These are phyloP conservation scores for Calliopsis andreniformis DNA, from an alignment of 1,140 invertebrate genomes.

Conservation along the genomic window DNA sequence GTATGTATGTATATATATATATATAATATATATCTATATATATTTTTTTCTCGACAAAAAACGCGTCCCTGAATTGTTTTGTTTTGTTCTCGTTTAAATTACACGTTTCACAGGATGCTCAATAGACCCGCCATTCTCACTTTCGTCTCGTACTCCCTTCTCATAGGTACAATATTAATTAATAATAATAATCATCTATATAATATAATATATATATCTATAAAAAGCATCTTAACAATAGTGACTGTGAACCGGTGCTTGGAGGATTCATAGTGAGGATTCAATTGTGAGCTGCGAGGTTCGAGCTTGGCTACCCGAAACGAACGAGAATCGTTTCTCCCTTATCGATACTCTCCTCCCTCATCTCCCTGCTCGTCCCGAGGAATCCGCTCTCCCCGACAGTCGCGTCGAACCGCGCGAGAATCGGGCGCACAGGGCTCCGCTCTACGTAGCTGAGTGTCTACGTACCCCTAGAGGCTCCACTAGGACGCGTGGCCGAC, in stretches of 20 bases:
- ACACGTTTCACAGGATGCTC: slow-evolving; percentile 10
- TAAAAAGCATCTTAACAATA: slow-evolving; percentile 57
- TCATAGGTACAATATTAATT: slow-evolving; percentile 23
- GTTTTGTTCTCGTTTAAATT: slow-evolving; percentile 40
- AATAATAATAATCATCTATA: slow-evolving; percentile 24
- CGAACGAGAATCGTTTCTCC: not conserved
- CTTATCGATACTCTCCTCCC: not conserved
- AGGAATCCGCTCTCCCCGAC: not conserved
- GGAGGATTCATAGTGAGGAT: slow-evolving; percentile 32
- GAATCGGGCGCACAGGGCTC: not conserved
- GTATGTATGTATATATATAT: slow-evolving; percentile 13
- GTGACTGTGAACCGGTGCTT: slow-evolving; percentile 44
- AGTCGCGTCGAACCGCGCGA: slow-evolving; percentile 12
- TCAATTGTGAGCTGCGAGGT: slow-evolving; percentile 11
- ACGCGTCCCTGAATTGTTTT: slow-evolving; percentile 46
- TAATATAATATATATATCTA: slow-evolving; percentile 59
- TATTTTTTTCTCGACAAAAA: slow-evolving; percentile 1
- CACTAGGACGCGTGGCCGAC: slow-evolving; percentile 70
- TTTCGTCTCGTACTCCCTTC: not conserved
- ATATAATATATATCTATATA: no score
- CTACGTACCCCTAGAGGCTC: slow-evolving; percentile 44
- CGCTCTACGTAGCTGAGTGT: not conserved
- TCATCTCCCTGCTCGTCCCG: no score
- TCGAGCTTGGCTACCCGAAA: slow-evolving; percentile 4
- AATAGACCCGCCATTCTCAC: not conserved